Evolutionary conservation across 2,797 vertebrate species (phyloP).

Genomic region (Ciconia nigra): DNA sequence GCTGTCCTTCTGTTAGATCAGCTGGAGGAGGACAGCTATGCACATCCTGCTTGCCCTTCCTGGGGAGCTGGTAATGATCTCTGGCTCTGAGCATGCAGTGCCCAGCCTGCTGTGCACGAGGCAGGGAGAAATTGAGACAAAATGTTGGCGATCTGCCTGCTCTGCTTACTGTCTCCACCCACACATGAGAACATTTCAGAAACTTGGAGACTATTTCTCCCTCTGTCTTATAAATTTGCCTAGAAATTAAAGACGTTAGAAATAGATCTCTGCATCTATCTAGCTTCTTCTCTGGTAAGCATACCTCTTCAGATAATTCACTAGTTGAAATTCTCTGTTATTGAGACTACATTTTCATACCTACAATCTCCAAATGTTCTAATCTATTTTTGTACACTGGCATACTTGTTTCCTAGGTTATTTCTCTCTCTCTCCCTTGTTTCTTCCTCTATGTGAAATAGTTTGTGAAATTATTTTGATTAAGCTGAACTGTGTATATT

Average conservation of each 20-base stretch:
- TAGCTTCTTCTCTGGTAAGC: neutral
- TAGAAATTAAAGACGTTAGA: slow-evolving; percentile 15
- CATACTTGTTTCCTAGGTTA: slow-evolving; percentile 63
- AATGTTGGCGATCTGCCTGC: neutral
- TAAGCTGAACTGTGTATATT: neutral
- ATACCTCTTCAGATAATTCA: neutral
- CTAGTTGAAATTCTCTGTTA: neutral
- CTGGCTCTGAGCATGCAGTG: neutral
- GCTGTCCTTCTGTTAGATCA: neutral
- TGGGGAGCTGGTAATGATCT: neutral
- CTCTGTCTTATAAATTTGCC: neutral
- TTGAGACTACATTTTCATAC: slow-evolving; percentile 13
- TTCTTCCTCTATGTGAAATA: slow-evolving; percentile 6
- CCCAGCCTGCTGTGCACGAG: neutral
- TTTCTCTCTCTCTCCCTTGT: slow-evolving; percentile 3
- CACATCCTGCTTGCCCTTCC: neutral
- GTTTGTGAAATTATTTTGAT: slow-evolving; percentile 36
- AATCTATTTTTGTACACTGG: slow-evolving; percentile 41
- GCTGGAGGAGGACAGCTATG: neutral
- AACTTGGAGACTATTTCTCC: neutral
- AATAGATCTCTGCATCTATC: neutral
- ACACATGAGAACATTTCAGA: neutral
- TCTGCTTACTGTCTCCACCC: neutral
- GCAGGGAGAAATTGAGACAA: neutral
- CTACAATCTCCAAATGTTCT: slow-evolving; percentile 33